phyloP scores from a whole-genome alignment of 2,888 invertebrate genomes.

The Ormyrus thymus region DNA sequence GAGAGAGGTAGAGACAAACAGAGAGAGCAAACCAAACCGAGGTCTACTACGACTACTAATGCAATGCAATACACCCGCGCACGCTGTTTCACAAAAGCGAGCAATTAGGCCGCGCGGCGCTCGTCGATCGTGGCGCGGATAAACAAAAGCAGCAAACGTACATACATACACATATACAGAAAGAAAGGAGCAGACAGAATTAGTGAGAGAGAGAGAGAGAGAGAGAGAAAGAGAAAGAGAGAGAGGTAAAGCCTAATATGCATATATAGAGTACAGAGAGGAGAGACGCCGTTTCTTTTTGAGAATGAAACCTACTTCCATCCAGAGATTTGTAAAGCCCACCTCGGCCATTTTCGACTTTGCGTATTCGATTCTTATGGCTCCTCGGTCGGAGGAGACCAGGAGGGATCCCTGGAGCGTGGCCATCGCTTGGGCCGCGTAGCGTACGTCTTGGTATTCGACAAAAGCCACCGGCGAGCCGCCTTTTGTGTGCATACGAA shows the following conservation, averaged over 20 bases:
- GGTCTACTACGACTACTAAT: not conserved
- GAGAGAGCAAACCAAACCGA: not conserved
- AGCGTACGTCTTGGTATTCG: slow-evolving; percentile 95
- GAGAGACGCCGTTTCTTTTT: slow-evolving; percentile 20
- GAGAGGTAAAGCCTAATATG: not conserved
- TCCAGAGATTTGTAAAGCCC: slow-evolving; percentile 75
- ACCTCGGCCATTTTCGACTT: slow-evolving; percentile 98
- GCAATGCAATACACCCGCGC: slow-evolving; percentile 18
- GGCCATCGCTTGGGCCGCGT: slow-evolving; percentile 94
- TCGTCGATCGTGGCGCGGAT: slow-evolving; percentile 16
- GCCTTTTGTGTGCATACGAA: slow-evolving; percentile 94
- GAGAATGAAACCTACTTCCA: slow-evolving; percentile 76
- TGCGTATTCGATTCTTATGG: slow-evolving; percentile 99
- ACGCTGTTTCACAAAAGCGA: slow-evolving; percentile 30
- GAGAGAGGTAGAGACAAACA: not conserved
- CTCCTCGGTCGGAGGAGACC: slow-evolving; percentile 96
- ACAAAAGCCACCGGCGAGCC: slow-evolving; percentile 97
- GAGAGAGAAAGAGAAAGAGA: not conserved
- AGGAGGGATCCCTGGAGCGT: slow-evolving; percentile 97
- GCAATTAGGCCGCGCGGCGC: slow-evolving; percentile 20
- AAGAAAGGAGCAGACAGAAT: not conserved
- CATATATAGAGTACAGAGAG: not conserved
- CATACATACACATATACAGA: not conserved
- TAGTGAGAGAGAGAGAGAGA: not conserved
- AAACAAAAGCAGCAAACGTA: slow-evolving; percentile 27